These are phyloP conservation scores for Cranoglanis bouderius DNA, from an alignment of 2,113 vertebrate genomes.

Conservation along the genomic window DNA sequence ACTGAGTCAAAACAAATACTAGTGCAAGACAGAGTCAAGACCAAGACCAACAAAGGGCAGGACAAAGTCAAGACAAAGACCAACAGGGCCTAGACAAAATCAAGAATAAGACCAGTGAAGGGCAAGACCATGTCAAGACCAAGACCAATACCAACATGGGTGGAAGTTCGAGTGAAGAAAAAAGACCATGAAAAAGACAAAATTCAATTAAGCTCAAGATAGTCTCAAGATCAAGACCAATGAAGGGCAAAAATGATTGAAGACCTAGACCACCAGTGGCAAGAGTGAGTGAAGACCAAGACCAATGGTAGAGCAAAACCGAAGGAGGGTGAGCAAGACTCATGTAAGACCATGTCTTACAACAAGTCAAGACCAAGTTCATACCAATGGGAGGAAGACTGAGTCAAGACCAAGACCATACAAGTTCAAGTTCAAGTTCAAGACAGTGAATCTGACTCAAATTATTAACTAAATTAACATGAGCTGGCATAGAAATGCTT, in stretches of 20 bases:
- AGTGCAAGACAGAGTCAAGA: not conserved
- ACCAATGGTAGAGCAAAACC: not conserved
- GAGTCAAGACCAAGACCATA: not conserved
- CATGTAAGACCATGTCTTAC: not conserved
- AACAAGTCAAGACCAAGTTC: not conserved
- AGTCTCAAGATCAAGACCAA: not conserved
- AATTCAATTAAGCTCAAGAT: not conserved
- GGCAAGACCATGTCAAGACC: not conserved
- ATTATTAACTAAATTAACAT: not conserved
- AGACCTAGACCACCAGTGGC: not conserved
- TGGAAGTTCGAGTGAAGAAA: not conserved
- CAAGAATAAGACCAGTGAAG: not conserved
- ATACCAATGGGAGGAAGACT: not conserved
- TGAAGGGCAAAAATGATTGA: not conserved
- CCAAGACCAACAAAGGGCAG: not conserved
- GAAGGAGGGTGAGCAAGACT: not conserved
- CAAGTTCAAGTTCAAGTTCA: not conserved
- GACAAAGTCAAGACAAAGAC: not conserved
- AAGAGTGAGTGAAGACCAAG: not conserved
- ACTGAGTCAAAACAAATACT: not conserved
- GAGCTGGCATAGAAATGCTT: too few species aligned
- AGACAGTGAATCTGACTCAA: not conserved
- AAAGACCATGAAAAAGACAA: too few species aligned
- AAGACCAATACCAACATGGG: not conserved
- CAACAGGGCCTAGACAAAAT: not conserved